These are phyloP conservation scores for Natrix natrix DNA, from an alignment of 2,797 vertebrate genomes.

Conservation along the genomic window DNA sequence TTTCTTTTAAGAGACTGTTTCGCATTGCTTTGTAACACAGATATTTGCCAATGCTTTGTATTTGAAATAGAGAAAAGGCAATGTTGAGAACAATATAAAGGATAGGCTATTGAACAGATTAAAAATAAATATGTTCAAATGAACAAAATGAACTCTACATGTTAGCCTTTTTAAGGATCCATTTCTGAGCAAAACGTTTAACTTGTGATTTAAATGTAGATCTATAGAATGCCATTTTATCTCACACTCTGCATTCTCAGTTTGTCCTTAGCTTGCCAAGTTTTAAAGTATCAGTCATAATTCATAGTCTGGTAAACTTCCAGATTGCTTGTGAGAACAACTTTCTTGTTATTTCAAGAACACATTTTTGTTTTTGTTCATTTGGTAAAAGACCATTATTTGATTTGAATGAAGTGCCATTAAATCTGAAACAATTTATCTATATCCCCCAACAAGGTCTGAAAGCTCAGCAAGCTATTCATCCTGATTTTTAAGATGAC, in stretches of 20 bases:
- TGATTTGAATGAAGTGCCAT: slow-evolving; percentile 1
- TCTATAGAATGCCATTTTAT: background rate
- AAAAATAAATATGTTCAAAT: background rate
- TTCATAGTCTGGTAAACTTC: slow-evolving; percentile 9
- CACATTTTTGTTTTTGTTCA: background rate
- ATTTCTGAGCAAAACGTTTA: background rate
- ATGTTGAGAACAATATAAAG: background rate
- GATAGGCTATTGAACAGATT: background rate
- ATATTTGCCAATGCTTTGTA: slow-evolving; percentile 9
- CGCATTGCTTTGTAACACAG: background rate
- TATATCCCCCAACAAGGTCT: slow-evolving; percentile 38
- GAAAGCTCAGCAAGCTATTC: slow-evolving; percentile 24
- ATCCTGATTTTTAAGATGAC: slow-evolving; percentile 40
- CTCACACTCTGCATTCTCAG: background rate
- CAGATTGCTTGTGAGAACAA: slow-evolving; percentile 8
- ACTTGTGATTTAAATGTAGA: background rate
- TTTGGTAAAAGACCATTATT: background rate
- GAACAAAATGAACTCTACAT: background rate
- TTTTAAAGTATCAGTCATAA: background rate
- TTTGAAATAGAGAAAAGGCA: slow-evolving; percentile 12
- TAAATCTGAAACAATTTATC: slow-evolving; percentile 35
- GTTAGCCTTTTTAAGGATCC: background rate
- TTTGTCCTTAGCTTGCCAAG: slow-evolving; percentile 17
- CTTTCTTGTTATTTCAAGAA: background rate
- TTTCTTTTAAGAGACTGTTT: background rate